Evolutionary conservation across 2,113 vertebrate species (phyloP), one percentile per base, ranked within the genome.

Genomic region (Petroica traversi): DNA sequence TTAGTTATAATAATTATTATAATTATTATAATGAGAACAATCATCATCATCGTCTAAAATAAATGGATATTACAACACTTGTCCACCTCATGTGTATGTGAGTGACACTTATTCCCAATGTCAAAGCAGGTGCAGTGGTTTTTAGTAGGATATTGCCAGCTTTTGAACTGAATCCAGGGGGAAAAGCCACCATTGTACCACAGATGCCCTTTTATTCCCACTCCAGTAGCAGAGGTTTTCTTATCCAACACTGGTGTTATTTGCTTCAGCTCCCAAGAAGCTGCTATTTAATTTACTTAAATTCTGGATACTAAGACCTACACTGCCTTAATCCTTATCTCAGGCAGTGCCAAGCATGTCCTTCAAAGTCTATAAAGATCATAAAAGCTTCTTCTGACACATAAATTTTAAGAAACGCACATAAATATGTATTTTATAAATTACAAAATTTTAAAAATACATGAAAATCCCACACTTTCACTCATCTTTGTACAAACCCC

Each of bases 381-480:
- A 59, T 49, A 86, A 82, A 88, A 95, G 9, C 46, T 71, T 71
- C 20, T 83, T 94, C 61, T 68, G 62, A 78, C 13, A 61, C 18
- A 28, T 15, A 28, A 23, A 28, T 45, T 23, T 63, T 46, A 73
- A 38, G 9, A 84, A 55, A 40, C 33, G 38, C 48, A 33, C 8
- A 38, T 26, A 62, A 52, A 45, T 36, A 14, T 4, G 14, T 7
- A 14, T 40, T 63, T 38, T 28, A 45, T 28, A n/a, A 84, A 40
- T 10, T 3, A 23, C 0, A 0, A 25, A 45, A 38, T 33, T 54
- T 8, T 3, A 28, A 61, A 54, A 46, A 18, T 6, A 19, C 11
- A 28, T 4, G 1, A 26, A 45, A 64, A n/a, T 48, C 19, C 28
- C 22, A 25, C 11, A 6, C 12, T 82, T 88, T 33, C 29, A n/a